Percentiles rank a stretch among this genome's conserved stretches.
These are phyloP conservation scores for Tolypeutes matacus DNA, from an alignment of 2,797 vertebrate genomes.

Conservation along the genomic window DNA sequence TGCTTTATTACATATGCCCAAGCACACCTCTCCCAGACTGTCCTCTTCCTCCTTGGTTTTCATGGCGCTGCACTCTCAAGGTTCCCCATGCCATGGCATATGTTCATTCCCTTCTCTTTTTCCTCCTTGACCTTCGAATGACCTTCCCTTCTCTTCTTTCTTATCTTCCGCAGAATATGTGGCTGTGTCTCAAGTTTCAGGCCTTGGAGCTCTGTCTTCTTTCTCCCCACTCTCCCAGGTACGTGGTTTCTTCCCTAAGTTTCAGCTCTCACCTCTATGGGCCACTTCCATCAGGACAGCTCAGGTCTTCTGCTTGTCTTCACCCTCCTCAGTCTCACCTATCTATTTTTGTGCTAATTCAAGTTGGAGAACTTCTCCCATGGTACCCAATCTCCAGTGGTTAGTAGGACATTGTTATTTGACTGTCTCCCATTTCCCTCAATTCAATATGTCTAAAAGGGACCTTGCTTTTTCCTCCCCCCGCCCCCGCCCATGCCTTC, in stretches of 20 bases:
- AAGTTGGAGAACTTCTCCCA: background rate
- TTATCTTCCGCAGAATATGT: background rate
- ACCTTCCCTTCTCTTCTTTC: background rate
- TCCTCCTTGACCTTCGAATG: background rate
- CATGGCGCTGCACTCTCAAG: accelerated
- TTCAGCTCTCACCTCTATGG: background rate
- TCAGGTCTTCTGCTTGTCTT: background rate
- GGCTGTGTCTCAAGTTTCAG: background rate
- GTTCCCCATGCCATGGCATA: background rate
- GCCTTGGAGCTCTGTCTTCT: background rate
- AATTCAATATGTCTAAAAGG: background rate
- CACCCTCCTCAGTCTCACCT: background rate
- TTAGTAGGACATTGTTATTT: background rate
- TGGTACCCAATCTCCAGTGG: background rate
- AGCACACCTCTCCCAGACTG: too few species aligned
- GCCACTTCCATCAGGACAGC: too few species aligned
- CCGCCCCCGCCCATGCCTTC: background rate
- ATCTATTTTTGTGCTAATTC: background rate
- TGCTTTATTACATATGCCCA: background rate
- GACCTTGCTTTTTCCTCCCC: background rate
- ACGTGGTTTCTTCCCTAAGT: background rate
- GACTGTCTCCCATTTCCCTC: background rate
- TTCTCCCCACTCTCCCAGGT: background rate
- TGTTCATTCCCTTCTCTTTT: background rate
- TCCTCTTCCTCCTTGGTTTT: background rate